phyloP scores from a whole-genome alignment of 2,888 invertebrate species.

The Orchesella flavescens region DNA sequence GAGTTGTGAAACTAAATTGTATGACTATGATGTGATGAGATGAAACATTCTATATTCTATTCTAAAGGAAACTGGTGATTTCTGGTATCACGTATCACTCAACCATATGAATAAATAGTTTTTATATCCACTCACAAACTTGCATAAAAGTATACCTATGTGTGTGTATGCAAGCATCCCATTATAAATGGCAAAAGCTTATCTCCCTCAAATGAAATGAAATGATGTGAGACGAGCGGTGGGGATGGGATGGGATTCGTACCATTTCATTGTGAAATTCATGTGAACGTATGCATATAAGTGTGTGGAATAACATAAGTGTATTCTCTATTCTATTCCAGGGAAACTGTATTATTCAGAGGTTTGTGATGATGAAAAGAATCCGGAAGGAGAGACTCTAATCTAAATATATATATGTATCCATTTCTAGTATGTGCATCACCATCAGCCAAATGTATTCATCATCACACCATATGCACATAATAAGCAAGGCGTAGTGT shows the following conservation, averaged over 20 bases:
- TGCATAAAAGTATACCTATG: neutral
- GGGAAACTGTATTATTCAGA: conserved; percentile 53
- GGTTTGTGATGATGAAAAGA: conserved; percentile 39
- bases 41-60: neutral
- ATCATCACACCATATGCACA: conserved; percentile 42
- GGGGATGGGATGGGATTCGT: conserved; percentile 23
- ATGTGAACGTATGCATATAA: neutral
- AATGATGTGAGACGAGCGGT: conserved; percentile 28
- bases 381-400: conserved; percentile 22
- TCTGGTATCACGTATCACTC: conserved; percentile 4
- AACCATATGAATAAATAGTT: neutral
- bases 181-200: conserved; percentile 1
- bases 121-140: neutral
- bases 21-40: neutral
- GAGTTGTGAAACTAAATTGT: neutral
- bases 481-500: conserved; percentile 42
- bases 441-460: conserved; percentile 4
- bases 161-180: neutral
- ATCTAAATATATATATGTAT: neutral
- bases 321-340: conserved; percentile 39
- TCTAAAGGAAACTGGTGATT: neutral
- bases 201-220: conserved; percentile 31
- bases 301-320: neutral
- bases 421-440: too few relatives aligned
- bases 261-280: conserved; percentile 27